Base-by-base conservation (phyloP, 2,888 invertebrate genomes). In the Aspidiotus rigidus region DNA sequence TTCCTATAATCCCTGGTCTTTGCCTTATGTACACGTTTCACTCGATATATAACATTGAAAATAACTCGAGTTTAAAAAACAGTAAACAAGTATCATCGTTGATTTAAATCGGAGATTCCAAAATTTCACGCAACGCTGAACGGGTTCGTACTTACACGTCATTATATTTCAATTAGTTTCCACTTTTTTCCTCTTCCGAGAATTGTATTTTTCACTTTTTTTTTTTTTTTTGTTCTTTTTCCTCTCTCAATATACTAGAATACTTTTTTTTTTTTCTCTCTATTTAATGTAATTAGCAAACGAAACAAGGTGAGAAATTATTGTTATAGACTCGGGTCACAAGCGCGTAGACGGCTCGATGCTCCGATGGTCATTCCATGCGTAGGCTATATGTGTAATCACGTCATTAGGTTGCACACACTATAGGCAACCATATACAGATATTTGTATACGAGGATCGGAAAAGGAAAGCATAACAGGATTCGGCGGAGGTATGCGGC, bases 101-200 rank as follows among this genome's bases (percentile, higher is more conserved):
- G 49, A 49, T 49, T 49, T n/a, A 49, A n/a, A 49, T 49, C 49
- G 49, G 28, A 11, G 49, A 49, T 49, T 49, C 49, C n/a, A n/a
- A 49, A 49, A 49, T 49, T 49, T 49, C 49, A 49, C 49, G 49
- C 49, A 49, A 49, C 49, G 49, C 49, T 49, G 49, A 49, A n/a
- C 49, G 49, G n/a, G 49, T 49, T 49, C 49, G n/a, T 49, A 28
- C 28, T 28, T 28, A 49, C 49, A n/a, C 10, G 49, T 49, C 49
- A 49, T 49, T 49, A 49, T 49, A 49, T 49, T 49, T 49, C 49
- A 49, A 49, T 49, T 49, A 49, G 49, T 28, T 28, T 28, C 28
- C 28, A 28, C 28, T 28, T 28, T 28, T 28, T 28, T 28, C 28
- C 28, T 28, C 28, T 28, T 28, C 28, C 28, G 28, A 28, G 28